A percentile compares a stretch with the other conserved stretches of the same genome.
Conservation (phyloP, 1,140 invertebrate genomes). For the Mylabris phalerata region DNA sequence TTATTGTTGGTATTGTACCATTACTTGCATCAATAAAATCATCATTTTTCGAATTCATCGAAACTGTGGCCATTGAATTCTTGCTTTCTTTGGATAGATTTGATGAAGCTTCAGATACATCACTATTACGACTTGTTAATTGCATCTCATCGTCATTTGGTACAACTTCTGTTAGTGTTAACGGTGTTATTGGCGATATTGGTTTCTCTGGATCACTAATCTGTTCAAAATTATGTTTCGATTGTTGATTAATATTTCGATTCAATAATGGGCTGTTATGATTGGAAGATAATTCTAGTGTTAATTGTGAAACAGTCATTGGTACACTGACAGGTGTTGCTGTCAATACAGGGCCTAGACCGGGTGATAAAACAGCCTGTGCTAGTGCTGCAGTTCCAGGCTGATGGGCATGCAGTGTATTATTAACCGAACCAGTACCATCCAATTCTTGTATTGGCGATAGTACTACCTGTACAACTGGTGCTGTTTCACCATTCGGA, state of each 20-base stretch:
- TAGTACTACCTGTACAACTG: slow-evolving; percentile 67
- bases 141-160: slow-evolving; percentile 7
- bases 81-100: slow-evolving; percentile 21
- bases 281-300: slow-evolving; percentile 39
- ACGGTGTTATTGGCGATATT: background rate
- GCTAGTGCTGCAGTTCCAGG: slow-evolving; percentile 62
- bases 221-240: slow-evolving; percentile 28
- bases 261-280: slow-evolving; percentile 43
- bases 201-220: slow-evolving; percentile 33
- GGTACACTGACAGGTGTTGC: slow-evolving; percentile 46
- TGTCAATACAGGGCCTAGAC: slow-evolving; percentile 52
- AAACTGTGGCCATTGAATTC: slow-evolving; percentile 26
- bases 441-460: slow-evolving; percentile 73
- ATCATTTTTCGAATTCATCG: slow-evolving; percentile 22
- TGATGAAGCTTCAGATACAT: slow-evolving; percentile 28
- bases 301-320: slow-evolving; percentile 41
- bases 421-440: slow-evolving; percentile 55
- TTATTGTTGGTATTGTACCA: slow-evolving; percentile 10
- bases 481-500: slow-evolving; percentile 45
- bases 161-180: slow-evolving; percentile 26
- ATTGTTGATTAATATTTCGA: slow-evolving; percentile 33
- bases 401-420: slow-evolving; percentile 59
- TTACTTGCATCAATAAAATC: slow-evolving; percentile 14
- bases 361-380: slow-evolving; percentile 61
- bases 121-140: slow-evolving; percentile 15